Evolutionary conservation across 2,888 invertebrate species (phyloP).

Genomic region (Hemithea aestivaria): DNA sequence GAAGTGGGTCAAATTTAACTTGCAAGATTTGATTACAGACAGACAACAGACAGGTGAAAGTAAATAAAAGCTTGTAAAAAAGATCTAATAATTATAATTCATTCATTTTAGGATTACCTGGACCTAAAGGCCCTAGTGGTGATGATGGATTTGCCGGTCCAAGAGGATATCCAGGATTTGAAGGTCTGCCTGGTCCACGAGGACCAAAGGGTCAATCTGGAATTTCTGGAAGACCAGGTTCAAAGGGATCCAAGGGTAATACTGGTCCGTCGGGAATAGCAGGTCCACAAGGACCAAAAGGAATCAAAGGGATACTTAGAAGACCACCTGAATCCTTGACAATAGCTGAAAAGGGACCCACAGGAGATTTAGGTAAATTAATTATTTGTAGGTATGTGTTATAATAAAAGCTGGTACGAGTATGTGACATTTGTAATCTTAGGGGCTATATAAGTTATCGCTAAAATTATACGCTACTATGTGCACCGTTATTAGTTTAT

Average conservation of each 20-base stretch:
- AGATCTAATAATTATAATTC: neutral
- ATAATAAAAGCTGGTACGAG: too few relatives aligned
- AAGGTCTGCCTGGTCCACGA: constrained; percentile 50
- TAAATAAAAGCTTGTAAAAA: too few relatives aligned
- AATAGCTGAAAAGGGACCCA: constrained; percentile 69
- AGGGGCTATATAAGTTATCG: too few relatives aligned
- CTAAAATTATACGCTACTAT: too few relatives aligned
- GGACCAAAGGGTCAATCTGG: constrained; percentile 49
- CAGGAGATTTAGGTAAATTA: constrained; percentile 77
- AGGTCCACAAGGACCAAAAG: constrained; percentile 75
- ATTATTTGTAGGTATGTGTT: too few relatives aligned
- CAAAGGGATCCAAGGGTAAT: constrained; percentile 64
- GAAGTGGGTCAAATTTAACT: too few relatives aligned
- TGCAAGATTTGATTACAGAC: too few relatives aligned
- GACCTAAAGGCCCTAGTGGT: constrained; percentile 54
- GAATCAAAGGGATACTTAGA: constrained; percentile 64
- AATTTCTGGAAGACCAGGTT: constrained; percentile 74
- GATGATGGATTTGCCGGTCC: constrained; percentile 53
- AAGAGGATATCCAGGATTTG: constrained; percentile 50
- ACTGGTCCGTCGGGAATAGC: constrained; percentile 59
- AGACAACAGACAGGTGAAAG: too few relatives aligned
- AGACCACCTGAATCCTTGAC: constrained; percentile 44
- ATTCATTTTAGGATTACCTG: constrained; percentile 49
- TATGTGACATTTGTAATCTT: too few relatives aligned
- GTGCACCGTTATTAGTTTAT: too few relatives aligned